Conservation (phyloP, 64 coral and sea anemone genomes). For the Montipora efflorescens region DNA sequence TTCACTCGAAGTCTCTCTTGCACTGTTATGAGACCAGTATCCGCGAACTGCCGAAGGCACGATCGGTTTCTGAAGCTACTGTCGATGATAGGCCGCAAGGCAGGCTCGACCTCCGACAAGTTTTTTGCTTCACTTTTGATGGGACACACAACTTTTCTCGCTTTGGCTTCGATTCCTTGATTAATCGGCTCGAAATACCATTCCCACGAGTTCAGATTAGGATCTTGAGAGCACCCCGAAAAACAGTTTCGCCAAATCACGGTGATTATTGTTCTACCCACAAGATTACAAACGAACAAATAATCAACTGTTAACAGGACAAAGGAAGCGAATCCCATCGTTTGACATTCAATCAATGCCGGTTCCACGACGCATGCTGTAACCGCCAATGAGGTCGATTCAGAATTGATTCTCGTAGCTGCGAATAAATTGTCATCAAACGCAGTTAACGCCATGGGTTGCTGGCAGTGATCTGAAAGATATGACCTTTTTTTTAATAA, state of each 20-base stretch:
- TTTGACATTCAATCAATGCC: slow-evolving; percentile 38
- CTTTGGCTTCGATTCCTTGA: slow-evolving; percentile 58
- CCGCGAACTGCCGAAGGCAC: not conserved
- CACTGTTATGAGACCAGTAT: slow-evolving; percentile 25
- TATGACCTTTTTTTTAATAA: too few relatives aligned
- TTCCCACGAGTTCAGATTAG: slow-evolving; percentile 73
- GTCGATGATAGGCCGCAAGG: not conserved
- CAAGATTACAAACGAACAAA: slow-evolving; percentile 18
- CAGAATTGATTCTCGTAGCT: slow-evolving; percentile 34
- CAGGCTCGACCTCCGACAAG: not conserved
- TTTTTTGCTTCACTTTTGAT: not conserved
- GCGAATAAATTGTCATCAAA: slow-evolving; percentile 39
- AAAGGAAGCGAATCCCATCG: slow-evolving; percentile 48
- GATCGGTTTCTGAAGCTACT: not conserved
- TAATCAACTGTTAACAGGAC: slow-evolving; percentile 71
- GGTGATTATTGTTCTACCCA: slow-evolving; percentile 51
- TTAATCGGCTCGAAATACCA: slow-evolving; percentile 88
- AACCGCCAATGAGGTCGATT: not conserved
- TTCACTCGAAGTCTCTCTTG: slow-evolving; percentile 57
- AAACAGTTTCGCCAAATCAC: slow-evolving; percentile 71
- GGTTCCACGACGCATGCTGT: slow-evolving; percentile 69
- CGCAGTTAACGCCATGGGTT: too few relatives aligned
- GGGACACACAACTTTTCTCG: slow-evolving; percentile 50
- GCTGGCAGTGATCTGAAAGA: too few relatives aligned
- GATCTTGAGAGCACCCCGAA: slow-evolving; percentile 51